phyloP scores from a whole-genome alignment of 1,140 invertebrate genomes.

The Eciton burchellii region DNA sequence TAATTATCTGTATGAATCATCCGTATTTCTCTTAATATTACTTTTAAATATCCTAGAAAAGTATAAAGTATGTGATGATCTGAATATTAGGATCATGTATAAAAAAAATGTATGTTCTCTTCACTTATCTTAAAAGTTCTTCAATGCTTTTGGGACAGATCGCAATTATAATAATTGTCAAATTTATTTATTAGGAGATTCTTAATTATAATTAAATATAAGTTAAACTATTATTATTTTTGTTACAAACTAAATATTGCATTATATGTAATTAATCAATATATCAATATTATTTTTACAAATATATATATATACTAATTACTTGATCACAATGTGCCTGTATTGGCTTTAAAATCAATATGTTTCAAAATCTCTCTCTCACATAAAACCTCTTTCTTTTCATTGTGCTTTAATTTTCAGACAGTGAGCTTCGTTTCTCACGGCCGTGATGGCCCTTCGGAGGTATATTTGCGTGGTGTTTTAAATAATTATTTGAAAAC shows the following conservation, averaged over 20 bases:
- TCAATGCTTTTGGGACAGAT: no score
- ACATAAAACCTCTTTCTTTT: neutral
- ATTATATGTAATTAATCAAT: neutral
- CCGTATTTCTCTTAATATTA: no score
- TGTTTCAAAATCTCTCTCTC: neutral
- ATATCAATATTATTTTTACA: conserved; percentile 2
- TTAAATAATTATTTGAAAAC: conserved; percentile 11
- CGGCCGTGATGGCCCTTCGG: conserved; percentile 66
- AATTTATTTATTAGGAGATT: no score
- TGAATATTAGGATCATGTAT: no score
- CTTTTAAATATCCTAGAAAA: no score
- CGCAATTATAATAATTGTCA: no score
- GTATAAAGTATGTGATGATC: no score
- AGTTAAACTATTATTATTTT: no score
- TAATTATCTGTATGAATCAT: neutral
- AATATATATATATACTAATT: neutral
- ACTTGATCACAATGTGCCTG: neutral
- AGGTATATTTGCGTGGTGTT: conserved; percentile 70
- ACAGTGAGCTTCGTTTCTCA: conserved; percentile 70
- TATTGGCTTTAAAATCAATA: conserved; percentile 4
- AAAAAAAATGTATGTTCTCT: no score
- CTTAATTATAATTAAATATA: no score
- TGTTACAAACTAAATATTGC: neutral
- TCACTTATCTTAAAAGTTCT: no score
- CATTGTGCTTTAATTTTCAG: conserved; percentile 74